Base-by-base conservation (phyloP, 2,113 vertebrate genomes). In the Calonectris borealis region DNA sequence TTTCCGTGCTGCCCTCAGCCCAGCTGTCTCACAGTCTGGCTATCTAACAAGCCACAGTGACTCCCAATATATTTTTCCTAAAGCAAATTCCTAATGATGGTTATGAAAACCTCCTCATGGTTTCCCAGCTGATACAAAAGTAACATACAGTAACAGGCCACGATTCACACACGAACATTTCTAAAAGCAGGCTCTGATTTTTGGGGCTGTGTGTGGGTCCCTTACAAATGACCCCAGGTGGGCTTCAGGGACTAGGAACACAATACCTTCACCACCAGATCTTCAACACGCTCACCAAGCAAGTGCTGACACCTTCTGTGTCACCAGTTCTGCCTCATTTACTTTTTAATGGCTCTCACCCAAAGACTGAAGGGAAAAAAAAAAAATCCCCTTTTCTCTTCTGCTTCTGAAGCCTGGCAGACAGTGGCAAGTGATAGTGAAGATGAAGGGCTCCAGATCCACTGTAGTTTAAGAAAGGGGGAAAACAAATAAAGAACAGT, bases 21-120 rank as follows among this genome's bases (percentile, higher is more conserved):
- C 96, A 95, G 95, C 94, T 97, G 97, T 89, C 96, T 91, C 89
- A 22, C 91, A 94, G 93, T 91, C 88, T 94, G 96, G 57, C 78
- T 70, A 72, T 62, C 73, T 42, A 93, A 87, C 81, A 76, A 96
- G 96, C 78, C 95, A 89, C 95, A 46, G 36, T 52, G 52, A 34
- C 89, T 97, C 78, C 70, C 69, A 40, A 44, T 9, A 26, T 25
- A 83, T 91, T 94, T 91, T 94, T 95, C 93, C 95, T 89, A 49
- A 42, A 96, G 95, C 95, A 91, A 95, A 96, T 95, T 94, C 89
- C 89, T 93, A 95, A 94, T 76, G 94, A 95, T 87, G 93, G 84
- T 90, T 94, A 65, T 94, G 94, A 94, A 97, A 96, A 87, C 51
- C 91, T 95, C 97, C 94, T 95, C 94, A 87, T 91, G 93, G 49